phyloP scores from a whole-genome alignment of 2,113 vertebrate genomes.

The Cebus imitator region DNA sequence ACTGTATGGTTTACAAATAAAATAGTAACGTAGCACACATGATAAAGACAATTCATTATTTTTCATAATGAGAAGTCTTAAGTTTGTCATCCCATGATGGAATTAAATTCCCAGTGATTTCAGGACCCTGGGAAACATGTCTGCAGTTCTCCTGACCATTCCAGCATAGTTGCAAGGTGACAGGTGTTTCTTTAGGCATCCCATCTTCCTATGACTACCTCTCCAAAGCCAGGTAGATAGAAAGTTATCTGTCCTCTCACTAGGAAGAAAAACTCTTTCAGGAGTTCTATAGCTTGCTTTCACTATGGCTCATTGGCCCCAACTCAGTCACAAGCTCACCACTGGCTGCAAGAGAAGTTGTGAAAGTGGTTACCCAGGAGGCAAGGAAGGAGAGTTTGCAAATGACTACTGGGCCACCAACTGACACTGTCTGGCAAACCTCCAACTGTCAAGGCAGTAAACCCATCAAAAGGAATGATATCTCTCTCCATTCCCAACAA shows the following conservation, averaged over 20 bases:
- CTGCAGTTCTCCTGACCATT: not conserved
- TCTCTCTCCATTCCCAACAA: not conserved
- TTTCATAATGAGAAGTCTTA: not conserved
- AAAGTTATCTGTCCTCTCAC: not conserved
- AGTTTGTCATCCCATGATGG: not conserved
- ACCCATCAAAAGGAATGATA: not conserved
- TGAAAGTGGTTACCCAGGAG: not conserved
- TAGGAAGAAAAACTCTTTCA: not conserved
- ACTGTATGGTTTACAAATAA: not conserved
- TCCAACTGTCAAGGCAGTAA: not conserved
- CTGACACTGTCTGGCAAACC: not conserved
- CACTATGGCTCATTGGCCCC: not conserved
- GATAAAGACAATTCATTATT: not conserved
- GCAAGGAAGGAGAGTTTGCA: too few relatives aligned
- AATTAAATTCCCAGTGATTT: not conserved
- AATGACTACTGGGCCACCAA: too few relatives aligned
- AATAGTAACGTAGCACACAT: not conserved
- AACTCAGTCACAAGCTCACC: not conserved
- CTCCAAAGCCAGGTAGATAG: not conserved
- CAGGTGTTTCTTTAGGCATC: not conserved
- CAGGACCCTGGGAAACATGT: not conserved
- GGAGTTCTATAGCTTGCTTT: not conserved
- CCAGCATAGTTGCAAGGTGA: not conserved
- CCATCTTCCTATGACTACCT: not conserved
- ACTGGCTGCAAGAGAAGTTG: not conserved